Evolutionary conservation across 2,888 invertebrate species (phyloP).

Genomic region (Megastigmus dorsalis): DNA sequence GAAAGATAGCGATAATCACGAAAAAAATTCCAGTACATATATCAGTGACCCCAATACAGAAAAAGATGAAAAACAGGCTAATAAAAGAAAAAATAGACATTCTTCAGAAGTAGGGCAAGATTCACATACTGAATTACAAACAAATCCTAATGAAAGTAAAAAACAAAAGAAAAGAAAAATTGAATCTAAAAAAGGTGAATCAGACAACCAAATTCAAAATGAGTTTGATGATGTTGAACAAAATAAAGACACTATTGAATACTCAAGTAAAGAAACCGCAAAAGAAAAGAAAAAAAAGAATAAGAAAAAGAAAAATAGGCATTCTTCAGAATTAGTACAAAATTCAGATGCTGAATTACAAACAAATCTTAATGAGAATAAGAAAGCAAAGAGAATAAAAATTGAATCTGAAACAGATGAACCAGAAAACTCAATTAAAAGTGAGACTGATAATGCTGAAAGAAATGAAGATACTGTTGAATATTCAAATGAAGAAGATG

Average conservation of each 20-base stretch:
- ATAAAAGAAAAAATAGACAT: constrained; percentile 42
- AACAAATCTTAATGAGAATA: constrained; percentile 36
- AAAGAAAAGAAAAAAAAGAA: constrained; percentile 48
- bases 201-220: no score
- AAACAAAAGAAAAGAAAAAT: constrained; percentile 33
- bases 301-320: constrained; percentile 3
- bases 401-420: constrained; percentile 36
- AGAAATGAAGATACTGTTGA: constrained; percentile 38
- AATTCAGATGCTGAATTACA: neutral
- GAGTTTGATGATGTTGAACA: no score
- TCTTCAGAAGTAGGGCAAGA: constrained; percentile 15
- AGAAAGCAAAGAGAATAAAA: constrained; percentile 31
- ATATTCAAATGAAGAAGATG: constrained; percentile 34
- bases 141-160: constrained; percentile 48
- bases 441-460: constrained; percentile 33
- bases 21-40: constrained; percentile 64
- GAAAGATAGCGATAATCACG: constrained; percentile 23
- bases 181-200: no score
- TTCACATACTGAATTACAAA: constrained; percentile 24
- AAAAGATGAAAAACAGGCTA: constrained; percentile 41
- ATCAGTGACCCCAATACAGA: constrained; percentile 50
- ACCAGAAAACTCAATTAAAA: constrained; percentile 48
- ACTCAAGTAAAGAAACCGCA: no score
- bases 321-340: constrained; percentile 13
- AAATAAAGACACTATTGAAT: no score